Conservation (phyloP, 2,888 invertebrate genomes). For the Pristionchus entomophagus region DNA sequence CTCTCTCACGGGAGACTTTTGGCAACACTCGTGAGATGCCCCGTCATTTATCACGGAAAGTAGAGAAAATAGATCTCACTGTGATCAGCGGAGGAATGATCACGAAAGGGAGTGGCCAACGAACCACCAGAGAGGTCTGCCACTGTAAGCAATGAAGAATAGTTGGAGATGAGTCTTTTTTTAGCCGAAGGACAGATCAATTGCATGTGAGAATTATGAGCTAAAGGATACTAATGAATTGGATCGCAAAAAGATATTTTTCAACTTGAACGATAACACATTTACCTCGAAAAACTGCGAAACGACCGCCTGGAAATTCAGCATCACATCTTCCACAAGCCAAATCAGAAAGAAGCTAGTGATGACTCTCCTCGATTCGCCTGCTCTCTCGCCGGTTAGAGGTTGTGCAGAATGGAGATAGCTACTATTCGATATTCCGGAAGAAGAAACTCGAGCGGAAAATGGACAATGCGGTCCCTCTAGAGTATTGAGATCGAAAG, state of each 20-base stretch:
- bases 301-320: constrained; percentile 71
- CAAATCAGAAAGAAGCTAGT: background rate
- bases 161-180: background rate
- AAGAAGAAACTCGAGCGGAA: background rate
- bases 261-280: background rate
- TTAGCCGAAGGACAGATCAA: too few species aligned
- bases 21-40: too few species aligned
- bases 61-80: too few species aligned
- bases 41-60: too few species aligned
- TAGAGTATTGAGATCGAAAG: background rate
- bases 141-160: constrained; percentile 59
- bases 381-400: background rate
- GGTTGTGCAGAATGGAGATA: background rate
- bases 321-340: background rate
- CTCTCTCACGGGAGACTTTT: too few species aligned
- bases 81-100: constrained; percentile 63
- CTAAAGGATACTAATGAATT: background rate
- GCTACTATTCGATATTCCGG: background rate
- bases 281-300: constrained; percentile 72
- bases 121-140: constrained; percentile 69
- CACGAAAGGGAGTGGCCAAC: constrained; percentile 72
- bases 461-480: background rate
- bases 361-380: background rate
- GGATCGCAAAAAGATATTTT: background rate
- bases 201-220: background rate